A percentile compares a stretch with the other conserved stretches of the same genome.
phyloP scores from a whole-genome alignment of 2,797 vertebrate genomes.

The Chromobotia macracanthus region DNA sequence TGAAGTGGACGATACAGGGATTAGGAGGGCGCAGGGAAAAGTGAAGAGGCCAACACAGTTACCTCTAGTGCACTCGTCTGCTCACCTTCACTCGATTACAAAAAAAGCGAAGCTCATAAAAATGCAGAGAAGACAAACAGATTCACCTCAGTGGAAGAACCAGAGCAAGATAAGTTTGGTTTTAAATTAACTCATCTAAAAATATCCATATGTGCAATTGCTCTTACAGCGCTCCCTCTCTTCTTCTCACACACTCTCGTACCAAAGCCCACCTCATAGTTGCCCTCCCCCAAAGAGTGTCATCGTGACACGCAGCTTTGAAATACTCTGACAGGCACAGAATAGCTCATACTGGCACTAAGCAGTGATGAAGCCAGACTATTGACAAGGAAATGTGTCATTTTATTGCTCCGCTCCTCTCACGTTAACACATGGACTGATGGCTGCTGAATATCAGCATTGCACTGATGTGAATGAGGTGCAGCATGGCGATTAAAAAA shows the following conservation, averaged over 20 bases:
- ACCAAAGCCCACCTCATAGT: conserved; percentile 63
- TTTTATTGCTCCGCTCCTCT: conserved; percentile 57
- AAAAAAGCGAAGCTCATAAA: conserved; percentile 13
- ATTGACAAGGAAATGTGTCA: conserved; percentile 65
- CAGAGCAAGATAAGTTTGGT: conserved; percentile 2
- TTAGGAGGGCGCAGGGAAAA: conserved; percentile 68
- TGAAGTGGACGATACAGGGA: conserved; percentile 80
- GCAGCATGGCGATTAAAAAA: conserved; percentile 17
- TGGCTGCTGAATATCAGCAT: conserved; percentile 19
- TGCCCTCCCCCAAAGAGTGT: conserved; percentile 75
- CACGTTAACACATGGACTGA: conserved; percentile 46
- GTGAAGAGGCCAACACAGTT: conserved; percentile 58
- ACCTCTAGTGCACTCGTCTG: conserved; percentile 70
- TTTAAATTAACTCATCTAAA: conserved; percentile 28
- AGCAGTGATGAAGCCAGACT: conserved; percentile 67
- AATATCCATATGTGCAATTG: conserved; percentile 40
- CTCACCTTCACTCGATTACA: conserved; percentile 59
- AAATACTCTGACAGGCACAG: conserved; percentile 67
- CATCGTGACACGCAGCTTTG: conserved; percentile 74
- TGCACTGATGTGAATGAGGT: not conserved
- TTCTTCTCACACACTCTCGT: conserved; percentile 34
- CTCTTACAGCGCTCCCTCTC: conserved; percentile 39
- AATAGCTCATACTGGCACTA: conserved; percentile 72
- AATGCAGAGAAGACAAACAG: conserved; percentile 28
- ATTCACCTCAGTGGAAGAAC: not conserved